Conservation (phyloP, 2,113 vertebrate genomes). For the Tricholaema leucomelas region DNA sequence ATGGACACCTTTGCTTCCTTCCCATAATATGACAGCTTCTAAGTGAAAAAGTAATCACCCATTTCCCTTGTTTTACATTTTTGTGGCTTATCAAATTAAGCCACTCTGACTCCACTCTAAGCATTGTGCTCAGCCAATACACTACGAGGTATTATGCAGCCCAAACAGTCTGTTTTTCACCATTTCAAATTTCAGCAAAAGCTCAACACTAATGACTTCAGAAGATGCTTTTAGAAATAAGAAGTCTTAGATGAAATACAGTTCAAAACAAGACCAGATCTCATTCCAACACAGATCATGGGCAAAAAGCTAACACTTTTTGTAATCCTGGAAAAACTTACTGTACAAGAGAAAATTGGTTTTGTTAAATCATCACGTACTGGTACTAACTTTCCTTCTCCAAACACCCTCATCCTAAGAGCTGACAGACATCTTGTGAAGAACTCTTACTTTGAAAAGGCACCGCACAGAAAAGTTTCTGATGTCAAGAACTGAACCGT, state of each 20-base stretch:
- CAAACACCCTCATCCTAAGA: background rate
- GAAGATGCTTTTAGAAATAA: background rate
- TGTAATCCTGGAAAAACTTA: background rate
- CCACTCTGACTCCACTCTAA: background rate
- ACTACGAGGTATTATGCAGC: background rate
- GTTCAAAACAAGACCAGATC: background rate
- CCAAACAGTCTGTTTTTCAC: background rate
- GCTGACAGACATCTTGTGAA: background rate
- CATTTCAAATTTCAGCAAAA: background rate
- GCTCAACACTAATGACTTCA: background rate
- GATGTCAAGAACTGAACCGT: background rate
- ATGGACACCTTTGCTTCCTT: background rate
- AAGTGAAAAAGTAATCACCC: background rate
- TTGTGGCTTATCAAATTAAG: background rate
- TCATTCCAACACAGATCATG: fast-evolving
- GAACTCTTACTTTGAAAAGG: background rate
- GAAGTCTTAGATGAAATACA: fast-evolving
- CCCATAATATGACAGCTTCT: background rate
- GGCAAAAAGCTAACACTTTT: background rate
- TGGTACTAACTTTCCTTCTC: background rate
- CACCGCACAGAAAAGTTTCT: background rate
- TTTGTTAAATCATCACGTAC: background rate
- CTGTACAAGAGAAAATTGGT: background rate
- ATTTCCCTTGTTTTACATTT: background rate
- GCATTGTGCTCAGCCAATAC: background rate